A percentile compares a stretch with the other conserved stretches of the same genome.
Conservation (phyloP, 2,113 vertebrate genomes). For the Anguilla japonica region DNA sequence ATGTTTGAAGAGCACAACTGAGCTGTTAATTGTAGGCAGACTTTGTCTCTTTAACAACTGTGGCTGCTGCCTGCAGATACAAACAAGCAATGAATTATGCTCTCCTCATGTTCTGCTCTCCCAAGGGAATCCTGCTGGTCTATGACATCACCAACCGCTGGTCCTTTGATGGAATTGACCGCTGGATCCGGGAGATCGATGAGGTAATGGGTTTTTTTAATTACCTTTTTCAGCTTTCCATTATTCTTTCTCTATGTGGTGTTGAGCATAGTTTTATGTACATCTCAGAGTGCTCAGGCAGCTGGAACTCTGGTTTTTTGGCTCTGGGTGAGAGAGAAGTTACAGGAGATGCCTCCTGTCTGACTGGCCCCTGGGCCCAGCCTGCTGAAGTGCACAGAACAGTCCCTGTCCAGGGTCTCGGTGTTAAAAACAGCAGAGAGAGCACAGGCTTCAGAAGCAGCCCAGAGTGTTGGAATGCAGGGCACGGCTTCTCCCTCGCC, state of each 20-base stretch:
- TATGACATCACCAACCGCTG: conserved; percentile 98
- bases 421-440: neutral
- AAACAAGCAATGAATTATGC: neutral
- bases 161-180: conserved; percentile 97
- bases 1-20: neutral
- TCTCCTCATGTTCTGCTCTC: conserved; percentile 6
- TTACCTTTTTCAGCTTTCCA: neutral
- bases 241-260: neutral
- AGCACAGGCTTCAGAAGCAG: neutral
- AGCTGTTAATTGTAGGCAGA: too few species aligned
- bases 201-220: conserved; percentile 74
- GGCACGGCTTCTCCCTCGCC: conserved; percentile 23
- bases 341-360: too few species aligned
- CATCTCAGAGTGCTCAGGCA: neutral
- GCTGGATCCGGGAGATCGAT: conserved; percentile 98
- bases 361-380: neutral
- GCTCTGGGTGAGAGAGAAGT: neutral
- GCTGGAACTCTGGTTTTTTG: neutral
- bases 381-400: neutral
- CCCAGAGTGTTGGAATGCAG: conserved; percentile 7
- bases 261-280: neutral
- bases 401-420: neutral
- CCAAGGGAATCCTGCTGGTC: conserved; percentile 94
- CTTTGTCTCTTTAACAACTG: neutral
- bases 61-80: neutral